These are phyloP conservation scores for Drosophila tani DNA, from an alignment of 1,140 invertebrate genomes.

Conservation along the genomic window DNA sequence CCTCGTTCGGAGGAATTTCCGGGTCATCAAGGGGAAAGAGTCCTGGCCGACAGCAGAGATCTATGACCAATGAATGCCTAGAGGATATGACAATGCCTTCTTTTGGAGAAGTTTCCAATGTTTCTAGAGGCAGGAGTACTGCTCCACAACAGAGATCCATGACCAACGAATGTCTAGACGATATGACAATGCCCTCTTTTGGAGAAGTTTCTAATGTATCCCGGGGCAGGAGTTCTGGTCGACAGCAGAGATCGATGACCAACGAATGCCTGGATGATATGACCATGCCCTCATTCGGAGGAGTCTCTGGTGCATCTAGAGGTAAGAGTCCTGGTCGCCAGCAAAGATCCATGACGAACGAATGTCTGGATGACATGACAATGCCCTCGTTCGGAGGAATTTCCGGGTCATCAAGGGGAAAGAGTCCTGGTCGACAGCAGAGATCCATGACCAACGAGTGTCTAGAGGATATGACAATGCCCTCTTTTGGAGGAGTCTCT, in stretches of 20 bases:
- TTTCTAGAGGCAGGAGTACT: background rate
- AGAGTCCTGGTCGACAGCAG: background rate
- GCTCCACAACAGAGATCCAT: background rate
- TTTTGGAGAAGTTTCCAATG: background rate
- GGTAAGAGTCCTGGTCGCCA: background rate
- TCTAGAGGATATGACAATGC: conserved; percentile 23
- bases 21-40: background rate
- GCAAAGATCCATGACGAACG: conserved; percentile 1
- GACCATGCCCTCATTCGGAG: background rate
- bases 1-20: background rate
- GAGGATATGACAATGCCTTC: conserved; percentile 31
- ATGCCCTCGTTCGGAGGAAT: background rate
- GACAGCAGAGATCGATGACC: background rate
- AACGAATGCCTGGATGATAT: too few relatives aligned
- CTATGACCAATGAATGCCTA: conserved; percentile 6
- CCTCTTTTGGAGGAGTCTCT: background rate
- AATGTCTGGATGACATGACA: background rate
- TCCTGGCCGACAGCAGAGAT: background rate
- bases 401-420: too few relatives aligned
- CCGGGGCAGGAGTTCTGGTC: background rate
- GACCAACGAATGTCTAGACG: conserved; percentile 18
- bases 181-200: conserved; percentile 6
- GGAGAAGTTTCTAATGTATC: background rate
- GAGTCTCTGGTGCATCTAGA: background rate
- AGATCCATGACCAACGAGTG: conserved; percentile 1